phyloP scores from a whole-genome alignment of 2,888 invertebrate species.

The Leuctra nigra region DNA sequence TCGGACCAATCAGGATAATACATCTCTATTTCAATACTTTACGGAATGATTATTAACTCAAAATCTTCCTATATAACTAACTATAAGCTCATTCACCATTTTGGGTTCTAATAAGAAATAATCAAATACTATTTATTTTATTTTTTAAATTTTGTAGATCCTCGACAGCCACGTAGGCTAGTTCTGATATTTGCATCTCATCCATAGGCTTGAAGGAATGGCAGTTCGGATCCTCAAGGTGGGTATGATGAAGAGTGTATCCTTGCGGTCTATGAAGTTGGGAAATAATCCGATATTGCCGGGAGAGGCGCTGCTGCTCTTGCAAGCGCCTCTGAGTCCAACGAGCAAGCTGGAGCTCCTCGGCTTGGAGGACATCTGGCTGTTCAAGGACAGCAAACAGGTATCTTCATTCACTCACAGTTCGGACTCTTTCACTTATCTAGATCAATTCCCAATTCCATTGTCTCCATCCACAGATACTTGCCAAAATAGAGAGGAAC shows the following conservation, averaged over 20 bases:
- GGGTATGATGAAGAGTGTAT: slow-evolving; percentile 42
- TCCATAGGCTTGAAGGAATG: neutral
- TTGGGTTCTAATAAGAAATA: too few relatives aligned
- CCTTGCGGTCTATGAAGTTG: slow-evolving; percentile 42
- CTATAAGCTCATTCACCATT: too few relatives aligned
- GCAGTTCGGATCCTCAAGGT: slow-evolving; percentile 1
- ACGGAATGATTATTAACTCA: too few relatives aligned
- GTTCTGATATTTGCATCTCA: too few relatives aligned
- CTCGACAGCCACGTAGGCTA: too few relatives aligned
- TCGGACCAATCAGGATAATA: neutral
- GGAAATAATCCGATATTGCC: slow-evolving; percentile 46
- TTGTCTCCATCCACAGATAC: slow-evolving; percentile 24
- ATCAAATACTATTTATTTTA: too few relatives aligned
- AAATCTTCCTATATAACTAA: too few relatives aligned
- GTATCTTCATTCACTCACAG: slow-evolving; percentile 31
- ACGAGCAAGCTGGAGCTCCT: slow-evolving; percentile 38
- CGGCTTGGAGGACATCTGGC: slow-evolving; percentile 46
- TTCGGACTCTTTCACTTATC: neutral
- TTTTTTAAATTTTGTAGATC: too few relatives aligned
- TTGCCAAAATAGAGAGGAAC: slow-evolving; percentile 32
- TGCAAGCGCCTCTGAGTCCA: slow-evolving; percentile 38
- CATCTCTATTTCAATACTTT: too few relatives aligned
- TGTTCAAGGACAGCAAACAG: slow-evolving; percentile 40
- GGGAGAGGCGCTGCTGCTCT: slow-evolving; percentile 41
- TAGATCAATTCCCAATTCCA: neutral